phyloP scores from a whole-genome alignment of 2,888 invertebrate species.

The Napeogenes inachia region DNA sequence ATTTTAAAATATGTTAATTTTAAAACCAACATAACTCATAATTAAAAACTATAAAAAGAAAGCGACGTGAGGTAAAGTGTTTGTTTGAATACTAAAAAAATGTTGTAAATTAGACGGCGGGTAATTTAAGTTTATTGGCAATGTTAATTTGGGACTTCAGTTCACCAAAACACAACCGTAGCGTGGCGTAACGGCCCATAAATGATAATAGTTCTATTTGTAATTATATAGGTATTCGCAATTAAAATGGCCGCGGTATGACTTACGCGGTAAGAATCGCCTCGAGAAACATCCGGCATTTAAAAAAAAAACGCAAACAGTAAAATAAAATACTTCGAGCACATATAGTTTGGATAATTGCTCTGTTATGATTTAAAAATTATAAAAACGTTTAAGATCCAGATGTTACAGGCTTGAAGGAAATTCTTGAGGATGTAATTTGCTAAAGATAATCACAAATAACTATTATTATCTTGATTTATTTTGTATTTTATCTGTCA shows the following conservation, averaged over 20 bases:
- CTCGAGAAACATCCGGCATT: slow-evolving; percentile 26
- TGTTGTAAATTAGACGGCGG: background rate
- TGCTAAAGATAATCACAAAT: slow-evolving; percentile 9
- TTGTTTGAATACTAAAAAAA: background rate
- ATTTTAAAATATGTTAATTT: slow-evolving; percentile 4
- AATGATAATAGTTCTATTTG: slow-evolving; percentile 38
- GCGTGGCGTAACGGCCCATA: slow-evolving; percentile 37
- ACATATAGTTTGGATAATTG: slow-evolving; percentile 22
- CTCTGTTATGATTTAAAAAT: slow-evolving; percentile 17
- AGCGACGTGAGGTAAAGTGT: background rate
- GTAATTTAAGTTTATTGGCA: slow-evolving; percentile 4
- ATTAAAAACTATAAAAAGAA: slow-evolving; percentile 5
- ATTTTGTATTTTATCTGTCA: slow-evolving; percentile 9
- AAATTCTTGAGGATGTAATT: slow-evolving; percentile 18
- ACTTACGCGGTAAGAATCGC: slow-evolving; percentile 17
- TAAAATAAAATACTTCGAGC: slow-evolving; percentile 18
- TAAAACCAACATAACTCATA: background rate
- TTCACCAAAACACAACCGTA: slow-evolving; percentile 36
- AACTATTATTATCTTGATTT: slow-evolving; percentile 11
- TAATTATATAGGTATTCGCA: slow-evolving; percentile 47
- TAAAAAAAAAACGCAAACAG: slow-evolving; percentile 25
- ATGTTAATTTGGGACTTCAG: slow-evolving; percentile 29
- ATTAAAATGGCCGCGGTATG: slow-evolving; percentile 25
- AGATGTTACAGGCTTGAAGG: slow-evolving; percentile 19
- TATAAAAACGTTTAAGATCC: slow-evolving; percentile 23